phyloP scores from a whole-genome alignment of 2,888 invertebrate genomes.

The Papilio demoleus region DNA sequence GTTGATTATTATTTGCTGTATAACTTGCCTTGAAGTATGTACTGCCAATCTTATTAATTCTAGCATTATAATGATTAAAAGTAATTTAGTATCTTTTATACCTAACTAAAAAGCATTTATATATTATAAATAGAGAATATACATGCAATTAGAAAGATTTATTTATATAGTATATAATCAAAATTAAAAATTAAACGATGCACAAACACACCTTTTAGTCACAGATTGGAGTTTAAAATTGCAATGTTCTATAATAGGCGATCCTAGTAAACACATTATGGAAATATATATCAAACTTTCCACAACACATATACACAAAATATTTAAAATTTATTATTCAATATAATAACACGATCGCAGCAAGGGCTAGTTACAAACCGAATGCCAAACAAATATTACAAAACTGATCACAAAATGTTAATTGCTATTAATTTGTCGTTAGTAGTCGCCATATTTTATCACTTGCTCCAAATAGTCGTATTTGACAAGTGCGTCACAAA shows the following conservation, averaged over 20 bases:
- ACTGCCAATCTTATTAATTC: no score
- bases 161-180: no score
- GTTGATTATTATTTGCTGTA: no score
- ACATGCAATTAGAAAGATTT: no score
- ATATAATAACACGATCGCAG: conserved; percentile 38
- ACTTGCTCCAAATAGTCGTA: conserved; percentile 65
- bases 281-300: conserved; percentile 38
- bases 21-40: no score
- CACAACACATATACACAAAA: conserved; percentile 37
- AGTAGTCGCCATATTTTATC: conserved; percentile 57
- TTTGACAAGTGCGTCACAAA: conserved; percentile 67
- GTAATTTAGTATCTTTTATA: no score
- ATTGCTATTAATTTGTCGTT: conserved; percentile 72
- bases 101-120: no score
- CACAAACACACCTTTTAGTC: conserved; percentile 59
- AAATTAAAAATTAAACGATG: background rate
- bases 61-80: no score
- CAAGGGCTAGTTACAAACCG: conserved; percentile 54
- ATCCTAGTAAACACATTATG: conserved; percentile 66
- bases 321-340: background rate
- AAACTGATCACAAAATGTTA: conserved; percentile 56
- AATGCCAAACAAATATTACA: conserved; percentile 49
- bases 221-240: conserved; percentile 57
- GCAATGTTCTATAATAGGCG: conserved; percentile 44
- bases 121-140: no score